Percentiles rank a stretch among this genome's conserved stretches.
Evolutionary conservation across 2,113 vertebrate genomes (phyloP).

Genomic region (Sardina pilchardus): DNA sequence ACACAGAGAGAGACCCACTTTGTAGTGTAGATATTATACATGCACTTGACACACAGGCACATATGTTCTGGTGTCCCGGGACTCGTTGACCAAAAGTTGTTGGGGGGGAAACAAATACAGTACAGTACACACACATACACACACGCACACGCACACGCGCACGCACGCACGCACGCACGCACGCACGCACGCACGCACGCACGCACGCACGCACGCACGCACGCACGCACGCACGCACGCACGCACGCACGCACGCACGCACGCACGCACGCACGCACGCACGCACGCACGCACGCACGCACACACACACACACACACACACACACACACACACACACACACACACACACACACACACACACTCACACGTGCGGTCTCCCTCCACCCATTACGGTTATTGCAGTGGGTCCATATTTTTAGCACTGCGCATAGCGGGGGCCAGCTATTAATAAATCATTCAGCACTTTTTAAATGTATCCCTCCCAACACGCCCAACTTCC

Average conservation of each 20-base stretch:
- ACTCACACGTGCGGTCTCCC: constrained; percentile 1
- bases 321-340: constrained; percentile 1
- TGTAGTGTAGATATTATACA: not conserved
- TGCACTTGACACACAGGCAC: not conserved
- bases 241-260: not conserved
- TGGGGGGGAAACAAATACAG: not conserved
- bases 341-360: constrained; percentile 1
- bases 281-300: not conserved
- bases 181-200: constrained; percentile 17
- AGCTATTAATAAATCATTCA: constrained; percentile 74
- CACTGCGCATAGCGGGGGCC: constrained; percentile 56
- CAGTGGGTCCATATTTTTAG: constrained; percentile 65
- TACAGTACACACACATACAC: not conserved
- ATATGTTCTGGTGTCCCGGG: not conserved
- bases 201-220: not conserved
- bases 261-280: constrained; percentile 8
- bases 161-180: not conserved
- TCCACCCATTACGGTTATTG: constrained; percentile 7
- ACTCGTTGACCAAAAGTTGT: too few relatives aligned
- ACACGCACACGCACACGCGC: constrained; percentile 7
- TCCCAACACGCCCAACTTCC: constrained; percentile 40
- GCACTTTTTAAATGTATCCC: constrained; percentile 63
- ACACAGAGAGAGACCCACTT: not conserved
- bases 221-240: constrained; percentile 4
- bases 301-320: not conserved